These are phyloP conservation scores for Mustelus asterias DNA, from an alignment of 2,113 vertebrate species.

Conservation along the genomic window DNA sequence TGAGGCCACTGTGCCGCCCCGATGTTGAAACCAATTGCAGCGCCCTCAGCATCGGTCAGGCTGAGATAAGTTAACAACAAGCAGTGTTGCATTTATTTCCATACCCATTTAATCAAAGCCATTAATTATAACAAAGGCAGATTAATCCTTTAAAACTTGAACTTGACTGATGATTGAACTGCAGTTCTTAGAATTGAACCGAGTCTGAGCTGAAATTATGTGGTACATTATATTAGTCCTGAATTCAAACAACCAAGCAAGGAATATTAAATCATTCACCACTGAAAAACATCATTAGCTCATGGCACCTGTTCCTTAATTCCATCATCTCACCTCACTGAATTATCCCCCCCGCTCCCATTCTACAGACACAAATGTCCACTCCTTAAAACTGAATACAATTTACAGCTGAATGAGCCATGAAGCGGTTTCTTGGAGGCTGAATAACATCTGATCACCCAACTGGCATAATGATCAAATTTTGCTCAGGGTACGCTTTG, in stretches of 20 bases:
- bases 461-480: neutral
- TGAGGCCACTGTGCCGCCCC: too few relatives aligned
- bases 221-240: neutral
- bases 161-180: neutral
- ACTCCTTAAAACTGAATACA: neutral
- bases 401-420: neutral
- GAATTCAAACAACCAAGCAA: neutral
- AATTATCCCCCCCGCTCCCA: neutral
- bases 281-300: neutral
- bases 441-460: neutral
- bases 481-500: neutral
- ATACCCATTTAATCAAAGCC: neutral
- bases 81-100: neutral
- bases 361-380: neutral
- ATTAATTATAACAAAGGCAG: neutral
- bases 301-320: neutral
- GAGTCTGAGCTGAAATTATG: neutral
- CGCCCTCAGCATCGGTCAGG: neutral
- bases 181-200: neutral
- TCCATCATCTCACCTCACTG: neutral
- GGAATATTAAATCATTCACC: neutral
- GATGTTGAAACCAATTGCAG: neutral
- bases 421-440: neutral
- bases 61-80: neutral
- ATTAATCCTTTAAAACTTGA: neutral